Evolutionary conservation across 2,797 vertebrate species (phyloP), one percentile per base, ranked within the genome.

Genomic region (Channallabes apus): DNA sequence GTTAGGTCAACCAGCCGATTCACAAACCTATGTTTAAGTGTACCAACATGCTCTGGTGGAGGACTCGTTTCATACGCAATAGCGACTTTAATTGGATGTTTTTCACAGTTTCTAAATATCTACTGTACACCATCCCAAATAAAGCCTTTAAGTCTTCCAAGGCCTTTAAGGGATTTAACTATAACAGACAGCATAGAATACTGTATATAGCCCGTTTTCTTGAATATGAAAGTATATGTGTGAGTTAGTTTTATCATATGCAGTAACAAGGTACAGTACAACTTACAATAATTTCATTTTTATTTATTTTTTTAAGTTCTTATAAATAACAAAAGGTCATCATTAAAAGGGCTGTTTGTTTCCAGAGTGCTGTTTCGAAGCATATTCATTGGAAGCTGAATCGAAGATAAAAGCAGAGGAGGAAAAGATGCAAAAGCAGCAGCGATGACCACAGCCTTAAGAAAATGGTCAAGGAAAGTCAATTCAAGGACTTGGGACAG

Each of bases 121-220:
- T 38, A 38, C n/a, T n/a, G n/a, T n/a, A n/a, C 32, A 78, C 18
- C 20, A 79, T 14, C 32, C 58, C 32, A 76, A 58, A 3, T 8
- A 58, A 77, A 46, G 20, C 29, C 51, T 76, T 76, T 79, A 41
- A 17, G 22, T 62, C 58, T 22, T 41, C 14, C 29, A 46, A 27
- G 7, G 27, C 27, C 3, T 35, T 24, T 59, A 77, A 77, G 5
- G 38, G 61, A 18, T 61, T 32, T 35, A 76, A 80, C 46, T 67
- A 81, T 72, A 84, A 35, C 46, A 84, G 12, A 79, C 46, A 14
- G 11, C 12, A 51, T 2, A 46, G 3, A 32, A 32, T 32, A 38
- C 38, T 0, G 38, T 41, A 61, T 35, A 78, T 41, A 94, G 92
- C 85, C 88, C 88, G 77, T 80, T 87, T 35, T 78, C 8, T 6